Evolutionary conservation across 2,113 vertebrate species (phyloP).

Genomic region (Chionomys nivalis): DNA sequence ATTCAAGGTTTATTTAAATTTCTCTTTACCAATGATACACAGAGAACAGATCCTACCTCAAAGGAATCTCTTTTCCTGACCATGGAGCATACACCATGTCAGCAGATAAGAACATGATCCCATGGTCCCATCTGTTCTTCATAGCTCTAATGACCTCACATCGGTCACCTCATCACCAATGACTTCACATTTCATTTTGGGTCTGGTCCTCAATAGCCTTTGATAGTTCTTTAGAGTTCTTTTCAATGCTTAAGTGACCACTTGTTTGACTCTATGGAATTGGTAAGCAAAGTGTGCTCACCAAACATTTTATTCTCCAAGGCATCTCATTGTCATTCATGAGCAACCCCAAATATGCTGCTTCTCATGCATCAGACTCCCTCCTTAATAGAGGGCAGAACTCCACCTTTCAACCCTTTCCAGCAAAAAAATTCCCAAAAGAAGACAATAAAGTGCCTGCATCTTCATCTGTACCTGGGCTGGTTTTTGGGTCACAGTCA

Average conservation of each 20-base stretch:
- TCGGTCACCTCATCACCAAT: not conserved
- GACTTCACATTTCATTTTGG: not conserved
- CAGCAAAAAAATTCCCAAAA: conserved; percentile 18
- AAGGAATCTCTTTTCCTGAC: not conserved
- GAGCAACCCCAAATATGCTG: not conserved
- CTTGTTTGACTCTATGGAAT: not conserved
- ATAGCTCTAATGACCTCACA: not conserved
- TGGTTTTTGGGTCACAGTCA: not conserved
- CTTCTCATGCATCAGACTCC: not conserved
- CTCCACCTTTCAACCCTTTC: conserved; percentile 19
- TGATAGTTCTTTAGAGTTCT: not conserved
- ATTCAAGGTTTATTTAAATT: not conserved
- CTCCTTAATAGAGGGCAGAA: not conserved
- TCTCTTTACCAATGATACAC: not conserved
- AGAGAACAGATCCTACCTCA: not conserved
- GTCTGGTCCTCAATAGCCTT: not conserved
- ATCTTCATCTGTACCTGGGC: not conserved
- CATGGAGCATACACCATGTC: not conserved
- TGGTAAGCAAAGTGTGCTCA: not conserved
- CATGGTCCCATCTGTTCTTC: too few relatives aligned
- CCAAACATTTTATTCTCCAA: not conserved
- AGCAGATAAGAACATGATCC: not conserved
- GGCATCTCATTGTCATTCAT: not conserved
- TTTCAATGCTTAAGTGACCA: not conserved
- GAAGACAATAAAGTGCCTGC: not conserved